Percentiles rank a stretch among this genome's conserved stretches.
These are phyloP conservation scores for Hyperopisus bebe DNA, from an alignment of 2,113 vertebrate genomes.

Conservation along the genomic window DNA sequence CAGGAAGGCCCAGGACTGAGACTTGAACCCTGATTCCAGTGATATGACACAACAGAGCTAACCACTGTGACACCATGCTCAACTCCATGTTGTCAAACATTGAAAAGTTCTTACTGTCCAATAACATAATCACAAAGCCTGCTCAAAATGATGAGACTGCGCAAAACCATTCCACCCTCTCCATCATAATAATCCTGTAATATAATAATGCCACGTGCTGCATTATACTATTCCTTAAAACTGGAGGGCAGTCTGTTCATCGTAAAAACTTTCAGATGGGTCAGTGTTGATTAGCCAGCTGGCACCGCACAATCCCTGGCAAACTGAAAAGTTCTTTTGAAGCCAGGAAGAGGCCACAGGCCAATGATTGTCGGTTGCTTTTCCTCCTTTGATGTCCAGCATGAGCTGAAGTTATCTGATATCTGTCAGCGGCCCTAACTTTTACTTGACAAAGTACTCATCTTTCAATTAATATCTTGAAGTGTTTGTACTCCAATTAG, in stretches of 20 bases:
- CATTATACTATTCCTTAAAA: background rate
- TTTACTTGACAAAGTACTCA: background rate
- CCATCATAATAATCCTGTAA: background rate
- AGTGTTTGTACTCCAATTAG: background rate
- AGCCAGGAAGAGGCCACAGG: background rate
- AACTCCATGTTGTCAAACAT: background rate
- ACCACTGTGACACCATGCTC: background rate
- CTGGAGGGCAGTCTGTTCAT: background rate
- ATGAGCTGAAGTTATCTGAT: background rate
- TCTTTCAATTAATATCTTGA: background rate
- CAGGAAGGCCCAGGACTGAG: background rate
- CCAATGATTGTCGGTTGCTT: background rate
- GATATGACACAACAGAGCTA: background rate
- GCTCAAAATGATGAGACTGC: background rate
- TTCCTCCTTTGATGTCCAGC: background rate
- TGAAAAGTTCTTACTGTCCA: background rate
- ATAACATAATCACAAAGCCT: background rate
- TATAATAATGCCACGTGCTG: background rate
- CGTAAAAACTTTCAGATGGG: background rate
- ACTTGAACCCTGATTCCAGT: background rate
- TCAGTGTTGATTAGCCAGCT: background rate
- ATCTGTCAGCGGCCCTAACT: background rate
- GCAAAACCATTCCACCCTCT: background rate
- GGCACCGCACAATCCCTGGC: background rate
- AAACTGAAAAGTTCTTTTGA: background rate